phyloP scores from a whole-genome alignment of 2,888 invertebrate species.

The Empis stercorea region DNA sequence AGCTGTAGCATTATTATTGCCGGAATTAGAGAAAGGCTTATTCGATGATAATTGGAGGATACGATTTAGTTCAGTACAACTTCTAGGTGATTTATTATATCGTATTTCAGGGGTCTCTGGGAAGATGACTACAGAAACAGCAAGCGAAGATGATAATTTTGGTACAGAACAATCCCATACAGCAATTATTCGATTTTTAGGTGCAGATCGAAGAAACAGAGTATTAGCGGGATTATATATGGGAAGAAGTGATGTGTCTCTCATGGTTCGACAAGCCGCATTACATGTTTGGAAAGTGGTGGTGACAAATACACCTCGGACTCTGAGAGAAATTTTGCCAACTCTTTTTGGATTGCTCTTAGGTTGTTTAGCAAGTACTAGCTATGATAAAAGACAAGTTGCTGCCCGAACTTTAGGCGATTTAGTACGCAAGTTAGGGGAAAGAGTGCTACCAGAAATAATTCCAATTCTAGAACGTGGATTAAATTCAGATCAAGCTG shows the following conservation, averaged over 20 bases:
- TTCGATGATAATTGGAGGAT: conserved; percentile 99
- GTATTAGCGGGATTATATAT: conserved; percentile 93
- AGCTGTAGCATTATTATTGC: conserved; percentile 81
- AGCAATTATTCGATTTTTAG: conserved; percentile 79
- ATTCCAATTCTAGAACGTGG: conserved; percentile 95
- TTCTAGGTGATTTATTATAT: conserved; percentile 90
- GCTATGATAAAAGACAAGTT: conserved; percentile 92
- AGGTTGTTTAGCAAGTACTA: conserved; percentile 89
- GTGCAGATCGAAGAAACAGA: conserved; percentile 78
- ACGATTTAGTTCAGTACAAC: conserved; percentile 83
- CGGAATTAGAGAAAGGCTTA: conserved; percentile 84
- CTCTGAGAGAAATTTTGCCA: conserved; percentile 88
- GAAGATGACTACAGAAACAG: conserved; percentile 98
- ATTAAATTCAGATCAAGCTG: conserved; percentile 76
- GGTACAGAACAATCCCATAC: conserved; percentile 92
- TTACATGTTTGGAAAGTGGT: conserved; percentile 99
- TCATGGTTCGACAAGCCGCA: conserved; percentile 91
- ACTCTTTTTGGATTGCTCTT: conserved; percentile 84
- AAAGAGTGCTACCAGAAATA: conserved; percentile 93
- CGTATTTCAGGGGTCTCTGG: conserved; percentile 95
- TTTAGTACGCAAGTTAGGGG: conserved; percentile 91
- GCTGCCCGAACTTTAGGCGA: conserved; percentile 95
- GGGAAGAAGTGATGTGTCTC: conserved; percentile 91
- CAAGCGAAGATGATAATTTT: conserved; percentile 97
- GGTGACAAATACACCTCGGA: conserved; percentile 94